Percentiles rank a stretch among this genome's conserved stretches.
Conservation (phyloP, 2,797 vertebrate genomes). For the Melanotaenia maccullochi region DNA sequence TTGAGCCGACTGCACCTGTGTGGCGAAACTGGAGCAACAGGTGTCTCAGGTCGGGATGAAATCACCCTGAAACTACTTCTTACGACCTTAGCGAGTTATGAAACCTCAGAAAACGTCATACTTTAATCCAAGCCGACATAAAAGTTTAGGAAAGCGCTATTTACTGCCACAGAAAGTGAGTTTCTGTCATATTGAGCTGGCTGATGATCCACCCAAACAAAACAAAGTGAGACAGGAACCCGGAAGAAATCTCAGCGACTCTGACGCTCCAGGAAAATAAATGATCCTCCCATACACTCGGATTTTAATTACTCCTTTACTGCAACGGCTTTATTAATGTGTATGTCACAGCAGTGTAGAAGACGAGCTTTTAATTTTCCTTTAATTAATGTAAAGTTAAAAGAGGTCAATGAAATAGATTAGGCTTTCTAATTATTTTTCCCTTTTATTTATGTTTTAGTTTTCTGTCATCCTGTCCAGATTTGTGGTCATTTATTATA, state of each 20-base stretch:
- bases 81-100: background rate
- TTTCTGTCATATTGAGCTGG: constrained; percentile 33
- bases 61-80: constrained; percentile 13
- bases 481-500: too few species aligned
- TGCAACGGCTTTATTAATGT: background rate
- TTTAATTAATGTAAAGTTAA: background rate
- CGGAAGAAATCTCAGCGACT: constrained; percentile 69
- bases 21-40: constrained; percentile 72
- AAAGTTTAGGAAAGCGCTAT: background rate
- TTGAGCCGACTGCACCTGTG: constrained; percentile 46
- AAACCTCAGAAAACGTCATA: background rate
- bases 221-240: constrained; percentile 62
- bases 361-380: background rate
- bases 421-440: background rate
- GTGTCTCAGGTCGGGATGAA: constrained; percentile 70
- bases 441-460: background rate
- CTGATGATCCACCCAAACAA: constrained; percentile 48
- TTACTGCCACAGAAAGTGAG: background rate
- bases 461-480: too few species aligned
- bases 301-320: background rate
- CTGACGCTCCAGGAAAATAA: constrained; percentile 61
- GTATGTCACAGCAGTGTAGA: background rate
- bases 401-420: background rate
- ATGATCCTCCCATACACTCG: background rate
- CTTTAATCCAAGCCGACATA: background rate